Percentiles rank a stretch among this genome's conserved stretches.
Conservation (phyloP, 2,797 vertebrate genomes). For the Sebastes diaconus region DNA sequence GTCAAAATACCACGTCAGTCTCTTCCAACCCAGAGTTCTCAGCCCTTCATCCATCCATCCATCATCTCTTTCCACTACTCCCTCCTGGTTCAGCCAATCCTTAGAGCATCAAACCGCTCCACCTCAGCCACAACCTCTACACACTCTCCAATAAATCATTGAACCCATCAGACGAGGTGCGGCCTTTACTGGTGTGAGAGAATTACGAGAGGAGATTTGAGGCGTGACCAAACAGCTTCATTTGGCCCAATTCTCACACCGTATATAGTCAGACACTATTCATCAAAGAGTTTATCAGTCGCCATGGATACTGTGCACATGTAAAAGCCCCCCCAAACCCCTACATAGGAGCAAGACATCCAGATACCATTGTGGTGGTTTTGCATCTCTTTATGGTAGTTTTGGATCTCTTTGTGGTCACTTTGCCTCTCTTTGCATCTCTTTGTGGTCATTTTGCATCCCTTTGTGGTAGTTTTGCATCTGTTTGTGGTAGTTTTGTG, state of each 20-base stretch:
- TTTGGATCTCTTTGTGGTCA: no score
- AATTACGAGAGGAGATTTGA: neutral
- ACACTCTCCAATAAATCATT: neutral
- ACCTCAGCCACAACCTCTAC: neutral
- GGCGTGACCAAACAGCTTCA: neutral
- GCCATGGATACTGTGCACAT: neutral
- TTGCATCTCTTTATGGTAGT: neutral
- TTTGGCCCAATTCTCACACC: neutral
- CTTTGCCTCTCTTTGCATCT: no score
- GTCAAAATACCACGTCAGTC: neutral
- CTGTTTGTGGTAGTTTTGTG: neutral
- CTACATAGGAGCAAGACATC: neutral
- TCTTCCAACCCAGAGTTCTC: neutral
- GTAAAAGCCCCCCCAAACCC: neutral
- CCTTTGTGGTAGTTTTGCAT: neutral
- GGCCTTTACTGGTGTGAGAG: neutral
- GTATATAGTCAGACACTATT: neutral
- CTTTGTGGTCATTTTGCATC: neutral
- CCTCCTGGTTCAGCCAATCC: neutral
- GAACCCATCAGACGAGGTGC: neutral
- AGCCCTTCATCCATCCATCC: neutral
- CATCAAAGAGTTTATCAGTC: neutral
- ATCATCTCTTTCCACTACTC: neutral
- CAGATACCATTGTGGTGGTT: neutral
- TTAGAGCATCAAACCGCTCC: neutral